Percentiles rank a stretch among this genome's conserved stretches.
phyloP scores from a whole-genome alignment of 2,888 invertebrate genomes.

The Nemotelus pantherinus region DNA sequence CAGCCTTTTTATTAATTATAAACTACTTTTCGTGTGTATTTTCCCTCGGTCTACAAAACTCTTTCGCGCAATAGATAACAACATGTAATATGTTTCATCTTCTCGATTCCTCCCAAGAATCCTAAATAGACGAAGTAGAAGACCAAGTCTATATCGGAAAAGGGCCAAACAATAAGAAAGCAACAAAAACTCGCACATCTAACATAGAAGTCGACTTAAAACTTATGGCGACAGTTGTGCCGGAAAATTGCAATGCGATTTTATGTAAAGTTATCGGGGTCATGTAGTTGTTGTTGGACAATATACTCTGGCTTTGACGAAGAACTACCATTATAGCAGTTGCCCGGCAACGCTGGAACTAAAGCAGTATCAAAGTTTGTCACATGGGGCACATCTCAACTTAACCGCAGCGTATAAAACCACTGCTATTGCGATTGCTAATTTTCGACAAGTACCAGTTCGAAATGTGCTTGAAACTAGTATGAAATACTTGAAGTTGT shows the following conservation, averaged over 20 bases:
- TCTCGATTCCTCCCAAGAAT: too few species aligned
- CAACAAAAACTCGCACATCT: not conserved
- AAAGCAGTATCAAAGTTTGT: slow-evolving; percentile 41
- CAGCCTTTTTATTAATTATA: too few species aligned
- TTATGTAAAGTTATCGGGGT: slow-evolving; percentile 40
- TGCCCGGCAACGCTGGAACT: not conserved
- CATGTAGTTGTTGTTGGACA: slow-evolving; percentile 7
- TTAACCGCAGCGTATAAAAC: slow-evolving; percentile 7
- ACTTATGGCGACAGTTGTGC: slow-evolving; percentile 42
- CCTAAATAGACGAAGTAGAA: too few species aligned
- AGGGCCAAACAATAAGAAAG: not conserved
- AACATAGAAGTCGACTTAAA: slow-evolving; percentile 39
- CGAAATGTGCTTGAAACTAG: slow-evolving; percentile 31
- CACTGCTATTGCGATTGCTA: slow-evolving; percentile 15
- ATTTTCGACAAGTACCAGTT: not conserved
- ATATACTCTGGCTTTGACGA: not conserved
- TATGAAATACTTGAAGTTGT: slow-evolving; percentile 37
- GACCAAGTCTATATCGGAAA: too few species aligned
- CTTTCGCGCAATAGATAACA: too few species aligned
- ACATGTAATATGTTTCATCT: too few species aligned
- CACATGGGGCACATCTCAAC: slow-evolving; percentile 39
- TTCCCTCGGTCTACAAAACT: too few species aligned
- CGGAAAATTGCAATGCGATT: slow-evolving; percentile 42
- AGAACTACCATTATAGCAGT: too few species aligned
- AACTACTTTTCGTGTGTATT: too few species aligned